Base-by-base conservation (phyloP, 35 echinoderm and acorn worm species). In the Hemicentrotus pulcherrimus region DNA sequence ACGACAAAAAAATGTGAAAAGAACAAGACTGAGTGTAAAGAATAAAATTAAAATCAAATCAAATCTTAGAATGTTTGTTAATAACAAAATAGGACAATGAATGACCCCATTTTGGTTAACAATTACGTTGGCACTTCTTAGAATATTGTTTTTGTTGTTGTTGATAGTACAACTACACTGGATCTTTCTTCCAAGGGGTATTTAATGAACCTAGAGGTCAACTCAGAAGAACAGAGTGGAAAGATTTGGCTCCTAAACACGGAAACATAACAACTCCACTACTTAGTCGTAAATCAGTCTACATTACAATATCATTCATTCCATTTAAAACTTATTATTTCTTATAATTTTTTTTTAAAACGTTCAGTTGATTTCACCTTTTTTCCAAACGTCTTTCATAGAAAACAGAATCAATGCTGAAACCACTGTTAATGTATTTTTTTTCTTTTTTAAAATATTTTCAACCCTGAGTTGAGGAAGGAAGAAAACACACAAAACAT, bases 121-220 rank as follows among this genome's bases (percentile, higher is more conserved):
- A 93, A 47, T 93, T 93, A 93, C 19, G 91, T 93, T 93, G 91
- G 91, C 91, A 93, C 91, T 90, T 90, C 46, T 90, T 90, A 45
- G 88, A 45, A 18, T 33, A 90, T 90, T 90, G 32, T 90, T 93
- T 50, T 93, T 58, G 30, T 93, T 93, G 65, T 78, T 93, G 32
- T 13, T 47, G 48, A 46, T 93, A 93, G 91, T 93, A 93, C 91
- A 93, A 93, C 32, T 7, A 55, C 11, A 93, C 22, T 90, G 88
- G 88, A 90, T 41, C 32, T 90, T 90, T 41, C 32, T 90, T 90
- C 88, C 88, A 90, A 45, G 32, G 88, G 32, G 46, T 9, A 90
- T 88, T 88, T 88, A 28, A 88, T 18, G 88, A 47, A 90, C 46
- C 46, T 45, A 45, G n/a, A 90, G 46, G 31, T 90, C 88, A 33